These are phyloP conservation scores for Zophobas atratus DNA, from an alignment of 1,140 invertebrate species.

Conservation along the genomic window DNA sequence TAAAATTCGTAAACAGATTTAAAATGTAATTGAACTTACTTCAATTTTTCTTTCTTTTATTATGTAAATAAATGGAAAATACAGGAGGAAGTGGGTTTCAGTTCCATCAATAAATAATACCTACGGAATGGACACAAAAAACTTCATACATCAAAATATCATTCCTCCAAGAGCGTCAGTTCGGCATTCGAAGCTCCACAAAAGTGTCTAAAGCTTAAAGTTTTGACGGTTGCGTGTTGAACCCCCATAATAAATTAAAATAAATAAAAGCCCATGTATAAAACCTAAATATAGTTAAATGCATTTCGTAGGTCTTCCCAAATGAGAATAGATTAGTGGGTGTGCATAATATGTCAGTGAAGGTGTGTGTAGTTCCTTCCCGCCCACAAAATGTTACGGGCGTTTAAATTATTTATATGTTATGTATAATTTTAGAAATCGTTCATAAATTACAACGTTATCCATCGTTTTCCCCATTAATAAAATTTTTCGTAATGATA, in stretches of 20 bases:
- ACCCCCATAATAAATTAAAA: constrained; percentile 33
- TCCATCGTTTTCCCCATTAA: constrained; percentile 15
- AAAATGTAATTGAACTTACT: too few relatives aligned
- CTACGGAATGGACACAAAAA: too few relatives aligned
- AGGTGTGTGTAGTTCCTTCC: constrained; percentile 43
- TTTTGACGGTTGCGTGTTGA: constrained; percentile 27
- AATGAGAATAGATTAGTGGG: constrained; percentile 46
- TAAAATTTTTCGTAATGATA: constrained; percentile 21
- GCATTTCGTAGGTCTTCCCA: constrained; percentile 41
- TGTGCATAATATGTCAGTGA: constrained; percentile 49
- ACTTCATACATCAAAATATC: too few relatives aligned
- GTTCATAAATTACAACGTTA: constrained; percentile 35
- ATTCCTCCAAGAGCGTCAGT: neutral
- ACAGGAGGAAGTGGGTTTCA: too few relatives aligned
- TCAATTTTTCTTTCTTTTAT: too few relatives aligned
- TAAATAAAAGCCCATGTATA: constrained; percentile 27
- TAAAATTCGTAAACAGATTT: too few relatives aligned
- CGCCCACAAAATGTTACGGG: constrained; percentile 43
- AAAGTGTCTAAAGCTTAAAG: neutral
- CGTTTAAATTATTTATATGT: constrained; percentile 42
- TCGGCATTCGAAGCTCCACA: neutral
- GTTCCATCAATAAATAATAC: too few relatives aligned
- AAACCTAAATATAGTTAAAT: constrained; percentile 40
- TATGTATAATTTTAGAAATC: constrained; percentile 43
- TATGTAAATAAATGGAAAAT: too few relatives aligned